Percentiles rank a stretch among this genome's conserved stretches.
Evolutionary conservation across 1,140 invertebrate genomes (phyloP).

Genomic region (Bilobella aurantiaca): DNA sequence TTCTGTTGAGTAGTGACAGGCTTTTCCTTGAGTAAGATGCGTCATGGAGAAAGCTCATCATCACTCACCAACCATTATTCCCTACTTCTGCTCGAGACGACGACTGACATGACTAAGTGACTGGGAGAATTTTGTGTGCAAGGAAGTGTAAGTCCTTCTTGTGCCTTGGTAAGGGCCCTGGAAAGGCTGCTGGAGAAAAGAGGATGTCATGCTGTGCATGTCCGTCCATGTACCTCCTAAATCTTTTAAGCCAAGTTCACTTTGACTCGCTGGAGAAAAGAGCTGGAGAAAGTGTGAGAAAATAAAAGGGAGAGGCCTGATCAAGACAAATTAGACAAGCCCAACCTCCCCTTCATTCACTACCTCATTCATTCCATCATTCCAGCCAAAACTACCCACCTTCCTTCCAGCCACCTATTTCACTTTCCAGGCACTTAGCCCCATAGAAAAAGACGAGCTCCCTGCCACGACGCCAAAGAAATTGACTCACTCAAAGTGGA

Average conservation of each 20-base stretch:
- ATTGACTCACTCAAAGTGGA: no score
- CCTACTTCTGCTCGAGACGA: neutral
- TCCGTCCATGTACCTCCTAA: constrained; percentile 2
- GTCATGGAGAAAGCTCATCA: neutral
- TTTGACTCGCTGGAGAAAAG: neutral
- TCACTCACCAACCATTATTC: neutral
- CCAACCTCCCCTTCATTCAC: constrained; percentile 22
- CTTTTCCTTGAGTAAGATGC: no score
- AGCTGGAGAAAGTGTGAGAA: neutral
- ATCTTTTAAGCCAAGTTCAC: constrained; percentile 5
- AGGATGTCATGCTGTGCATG: constrained; percentile 6
- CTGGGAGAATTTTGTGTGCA: neutral
- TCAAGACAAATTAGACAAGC: constrained; percentile 35
- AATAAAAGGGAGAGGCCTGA: constrained; percentile 17
- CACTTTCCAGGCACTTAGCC: no score
- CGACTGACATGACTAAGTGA: constrained; percentile 8
- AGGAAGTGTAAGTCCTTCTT: neutral
- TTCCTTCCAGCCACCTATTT: no score
- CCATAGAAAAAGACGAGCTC: no score
- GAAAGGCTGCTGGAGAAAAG: neutral
- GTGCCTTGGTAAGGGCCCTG: neutral
- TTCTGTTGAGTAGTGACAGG: no score
- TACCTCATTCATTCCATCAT: neutral
- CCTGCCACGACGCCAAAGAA: no score
- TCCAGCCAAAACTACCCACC: no score